Evolutionary conservation across 2,888 invertebrate genomes (phyloP).

Genomic region (Apomyelois bistriatella): DNA sequence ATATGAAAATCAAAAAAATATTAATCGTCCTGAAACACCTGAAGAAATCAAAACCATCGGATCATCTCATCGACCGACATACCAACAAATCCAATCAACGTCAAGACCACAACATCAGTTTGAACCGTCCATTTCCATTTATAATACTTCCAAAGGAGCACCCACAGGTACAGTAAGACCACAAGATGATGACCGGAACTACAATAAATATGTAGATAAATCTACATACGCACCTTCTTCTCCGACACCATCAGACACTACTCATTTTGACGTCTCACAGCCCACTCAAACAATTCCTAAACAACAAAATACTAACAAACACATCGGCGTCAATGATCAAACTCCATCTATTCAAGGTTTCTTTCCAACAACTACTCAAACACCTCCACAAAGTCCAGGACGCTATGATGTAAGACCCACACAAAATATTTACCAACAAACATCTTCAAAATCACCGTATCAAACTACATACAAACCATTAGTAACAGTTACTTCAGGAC

Average conservation of each 20-base stretch:
- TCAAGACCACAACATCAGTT: slow-evolving; percentile 3
- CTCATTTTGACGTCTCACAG: not conserved
- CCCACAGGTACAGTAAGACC: not conserved
- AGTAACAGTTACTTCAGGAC: slow-evolving; percentile 11
- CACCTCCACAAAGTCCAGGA: not conserved
- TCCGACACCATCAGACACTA: slow-evolving; percentile 7
- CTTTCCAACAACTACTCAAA: not conserved
- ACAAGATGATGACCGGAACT: not conserved
- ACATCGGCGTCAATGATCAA: slow-evolving; percentile 4
- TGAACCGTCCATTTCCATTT: not conserved
- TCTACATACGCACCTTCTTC: not conserved
- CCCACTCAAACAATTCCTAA: slow-evolving; percentile 11
- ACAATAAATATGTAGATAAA: not conserved
- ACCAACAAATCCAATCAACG: slow-evolving; percentile 10
- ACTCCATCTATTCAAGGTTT: not conserved
- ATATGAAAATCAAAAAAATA: not conserved
- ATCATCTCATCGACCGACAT: slow-evolving; percentile 13
- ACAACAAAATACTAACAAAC: slow-evolving; percentile 8
- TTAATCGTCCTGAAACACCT: not conserved
- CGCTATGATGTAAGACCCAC: not conserved
- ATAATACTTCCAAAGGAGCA: not conserved
- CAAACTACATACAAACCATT: slow-evolving; percentile 15
- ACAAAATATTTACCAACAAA: not conserved
- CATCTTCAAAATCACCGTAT: not conserved
- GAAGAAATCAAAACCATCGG: not conserved